Percentiles rank a stretch among this genome's conserved stretches.
phyloP scores from a whole-genome alignment of 2,113 vertebrate genomes.

The Sebastes schlegelii region DNA sequence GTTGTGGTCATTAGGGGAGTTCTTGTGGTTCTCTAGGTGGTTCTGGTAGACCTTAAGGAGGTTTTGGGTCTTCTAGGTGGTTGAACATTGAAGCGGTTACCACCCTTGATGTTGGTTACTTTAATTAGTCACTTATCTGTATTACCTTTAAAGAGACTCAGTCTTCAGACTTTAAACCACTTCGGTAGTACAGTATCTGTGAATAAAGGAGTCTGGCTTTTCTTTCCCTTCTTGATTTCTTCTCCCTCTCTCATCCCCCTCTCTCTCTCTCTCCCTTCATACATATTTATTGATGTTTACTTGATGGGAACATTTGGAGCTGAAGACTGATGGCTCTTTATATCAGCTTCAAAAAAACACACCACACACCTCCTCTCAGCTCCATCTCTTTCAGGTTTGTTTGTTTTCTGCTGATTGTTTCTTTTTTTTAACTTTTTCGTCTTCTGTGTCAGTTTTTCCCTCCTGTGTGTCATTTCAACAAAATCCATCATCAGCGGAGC shows the following conservation, averaged over 20 bases:
- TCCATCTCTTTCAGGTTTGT: slow-evolving; percentile 58
- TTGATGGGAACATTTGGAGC: slow-evolving; percentile 70
- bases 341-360: slow-evolving; percentile 58
- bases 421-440: slow-evolving; percentile 66
- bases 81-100: not conserved
- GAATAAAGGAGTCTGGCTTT: not conserved
- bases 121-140: not conserved
- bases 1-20: no score
- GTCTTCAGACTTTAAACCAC: not conserved
- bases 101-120: not conserved
- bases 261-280: slow-evolving; percentile 21
- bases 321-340: slow-evolving; percentile 76
- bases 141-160: not conserved
- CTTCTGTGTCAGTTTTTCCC: slow-evolving; percentile 40
- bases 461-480: slow-evolving; percentile 48
- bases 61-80: not conserved
- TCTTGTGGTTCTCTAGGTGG: not conserved
- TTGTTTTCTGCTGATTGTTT: slow-evolving; percentile 73
- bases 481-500: slow-evolving; percentile 65
- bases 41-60: not conserved
- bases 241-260: no score
- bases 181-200: not conserved
- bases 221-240: not conserved
- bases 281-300: slow-evolving; percentile 79
- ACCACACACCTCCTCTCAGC: slow-evolving; percentile 51